Base-by-base conservation (phyloP, 2,888 invertebrate genomes). In the Drosophila acutilabella region DNA sequence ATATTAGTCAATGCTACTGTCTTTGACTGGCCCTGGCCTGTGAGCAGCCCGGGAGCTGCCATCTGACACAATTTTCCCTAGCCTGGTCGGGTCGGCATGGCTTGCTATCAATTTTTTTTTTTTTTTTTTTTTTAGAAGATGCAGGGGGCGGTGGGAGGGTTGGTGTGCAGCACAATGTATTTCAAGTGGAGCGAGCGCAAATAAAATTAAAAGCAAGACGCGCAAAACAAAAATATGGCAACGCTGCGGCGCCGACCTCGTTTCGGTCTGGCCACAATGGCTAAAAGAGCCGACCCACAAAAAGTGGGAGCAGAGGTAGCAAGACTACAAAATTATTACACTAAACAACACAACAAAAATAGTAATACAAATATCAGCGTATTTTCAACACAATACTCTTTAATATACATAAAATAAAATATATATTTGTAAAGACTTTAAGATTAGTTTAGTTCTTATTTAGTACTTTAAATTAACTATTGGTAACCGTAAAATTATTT, bases 231-330 rank as follows among this genome's bases (percentile, higher is more conserved):
- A 82, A 74, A 88, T 82, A 88, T 88, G 72, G 83, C 80, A 87
- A 81, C 82, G 79, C 79, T 84, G 88, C 80, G 81, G 81, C 81
- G 81, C 88, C 86, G 88, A 88, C 81, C 88, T 81, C 82, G 68
- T 88, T 81, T 88, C 47, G 53, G 58, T 75, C 78, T 73, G 78
- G 78, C 75, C 74, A 74, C 74, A 75, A 75, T 78, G 64, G 64
- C 62, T 60, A 67, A 73, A 67, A 66, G 59, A 48, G 65, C 52
- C 13, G 42, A 23, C 44, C 45, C 36, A 5, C 50, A 42, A 64
- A 42, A 18, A 18, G 40, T n/a, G 30, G 30, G 10, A 10, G 26
- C 8, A n/a, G 42, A 13, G 30, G 59, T 42, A n/a, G 51, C 16
- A 38, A 14, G 51, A 30, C 13, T 36, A 36, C 36, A 13, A 36